phyloP scores from a whole-genome alignment of 2,797 vertebrate genomes.

The Myotis findleyi region DNA sequence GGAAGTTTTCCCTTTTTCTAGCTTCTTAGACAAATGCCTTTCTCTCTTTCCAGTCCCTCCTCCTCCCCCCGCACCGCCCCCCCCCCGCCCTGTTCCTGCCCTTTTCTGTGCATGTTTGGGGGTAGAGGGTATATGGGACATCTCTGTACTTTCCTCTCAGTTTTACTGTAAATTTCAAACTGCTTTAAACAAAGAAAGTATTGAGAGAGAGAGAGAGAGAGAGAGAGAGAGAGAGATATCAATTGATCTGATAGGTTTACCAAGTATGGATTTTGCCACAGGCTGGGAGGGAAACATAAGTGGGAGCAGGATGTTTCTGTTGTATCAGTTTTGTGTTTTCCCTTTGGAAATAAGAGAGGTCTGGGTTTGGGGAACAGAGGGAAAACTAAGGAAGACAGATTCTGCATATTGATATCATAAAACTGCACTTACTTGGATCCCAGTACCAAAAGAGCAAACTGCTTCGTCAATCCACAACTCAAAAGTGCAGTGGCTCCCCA shows the following conservation, averaged over 20 bases:
- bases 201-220: background rate
- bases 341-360: background rate
- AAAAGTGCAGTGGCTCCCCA: background rate
- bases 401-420: background rate
- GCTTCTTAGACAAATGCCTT: background rate
- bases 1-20: background rate
- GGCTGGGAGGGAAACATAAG: background rate
- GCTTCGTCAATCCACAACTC: background rate
- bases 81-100: no score
- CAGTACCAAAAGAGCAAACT: background rate
- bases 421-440: background rate
- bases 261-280: background rate
- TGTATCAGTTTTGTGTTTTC: background rate
- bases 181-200: background rate
- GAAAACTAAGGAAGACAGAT: background rate
- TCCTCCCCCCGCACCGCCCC: no score
- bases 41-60: background rate
- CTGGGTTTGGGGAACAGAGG: rapidly evolving
- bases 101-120: background rate
- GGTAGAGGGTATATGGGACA: background rate
- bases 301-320: no score
- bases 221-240: background rate
- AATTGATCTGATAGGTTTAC: background rate
- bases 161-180: background rate
- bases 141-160: background rate